Percentiles rank a stretch among this genome's conserved stretches.
These are phyloP conservation scores for Allenopithecus nigroviridis DNA, from an alignment of 2,797 vertebrate species.

Conservation along the genomic window DNA sequence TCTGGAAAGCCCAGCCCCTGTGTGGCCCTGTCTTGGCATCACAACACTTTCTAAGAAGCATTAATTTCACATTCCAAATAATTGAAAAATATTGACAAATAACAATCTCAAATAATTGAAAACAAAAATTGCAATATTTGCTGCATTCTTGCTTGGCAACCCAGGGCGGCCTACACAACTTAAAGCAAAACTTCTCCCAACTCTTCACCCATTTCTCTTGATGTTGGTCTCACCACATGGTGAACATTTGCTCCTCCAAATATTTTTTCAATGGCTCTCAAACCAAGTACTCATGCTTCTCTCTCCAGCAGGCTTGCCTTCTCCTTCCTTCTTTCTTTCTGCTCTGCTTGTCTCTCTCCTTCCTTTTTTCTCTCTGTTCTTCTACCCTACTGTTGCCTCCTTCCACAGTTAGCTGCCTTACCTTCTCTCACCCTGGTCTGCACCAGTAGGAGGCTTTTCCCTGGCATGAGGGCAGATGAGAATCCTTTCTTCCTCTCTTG, in stretches of 20 bases:
- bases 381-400: fast-evolving
- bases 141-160: not conserved
- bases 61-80: not conserved
- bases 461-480: not conserved
- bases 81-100: too few species aligned
- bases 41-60: not conserved
- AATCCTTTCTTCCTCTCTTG: not conserved
- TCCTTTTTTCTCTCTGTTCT: not conserved
- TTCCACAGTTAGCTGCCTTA: not conserved
- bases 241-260: not conserved
- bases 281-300: not conserved
- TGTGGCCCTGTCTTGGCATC: not conserved
- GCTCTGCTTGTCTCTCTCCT: not conserved
- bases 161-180: not conserved
- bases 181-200: not conserved
- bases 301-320: not conserved
- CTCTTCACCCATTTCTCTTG: not conserved
- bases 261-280: not conserved
- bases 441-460: not conserved
- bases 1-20: not conserved
- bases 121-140: not conserved
- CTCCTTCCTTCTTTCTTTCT: not conserved
- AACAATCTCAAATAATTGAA: not conserved
- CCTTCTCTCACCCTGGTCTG: not conserved
- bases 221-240: not conserved